These are phyloP conservation scores for Oconnorella tubifera DNA, from an alignment of 2,888 invertebrate species.

Conservation along the genomic window DNA sequence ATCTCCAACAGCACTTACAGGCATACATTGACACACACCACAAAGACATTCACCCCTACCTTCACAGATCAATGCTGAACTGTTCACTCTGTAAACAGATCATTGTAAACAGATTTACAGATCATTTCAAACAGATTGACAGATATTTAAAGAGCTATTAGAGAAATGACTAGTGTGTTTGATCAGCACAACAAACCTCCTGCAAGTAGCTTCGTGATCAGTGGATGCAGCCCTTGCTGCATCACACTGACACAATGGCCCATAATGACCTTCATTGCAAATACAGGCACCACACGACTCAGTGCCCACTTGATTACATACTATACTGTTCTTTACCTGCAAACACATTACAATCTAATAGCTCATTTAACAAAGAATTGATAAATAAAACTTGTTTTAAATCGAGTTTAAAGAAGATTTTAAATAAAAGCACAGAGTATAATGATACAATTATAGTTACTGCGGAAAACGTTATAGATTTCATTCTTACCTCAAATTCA, in stretches of 20 bases:
- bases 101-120: too few species aligned
- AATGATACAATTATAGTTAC: too few species aligned
- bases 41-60: constrained; percentile 61
- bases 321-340: constrained; percentile 63
- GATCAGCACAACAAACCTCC: too few species aligned
- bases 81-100: not conserved
- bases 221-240: constrained; percentile 40
- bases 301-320: constrained; percentile 73
- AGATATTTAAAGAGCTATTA: too few species aligned
- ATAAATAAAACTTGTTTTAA: too few species aligned
- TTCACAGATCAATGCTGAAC: constrained; percentile 51
- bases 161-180: too few species aligned
- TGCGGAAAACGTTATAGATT: too few species aligned
- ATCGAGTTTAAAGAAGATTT: not conserved
- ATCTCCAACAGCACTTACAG: constrained; percentile 34
- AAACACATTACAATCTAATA: not conserved
- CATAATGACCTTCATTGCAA: constrained; percentile 75
- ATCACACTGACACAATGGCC: constrained; percentile 82
- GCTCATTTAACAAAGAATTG: too few species aligned
- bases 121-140: too few species aligned
- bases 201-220: constrained; percentile 55
- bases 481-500: constrained; percentile 57
- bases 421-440: not conserved
- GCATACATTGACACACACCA: constrained; percentile 59
- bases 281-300: constrained; percentile 87